Base-by-base conservation (phyloP, 2,888 invertebrate genomes). In the Tinea semifulvella region DNA sequence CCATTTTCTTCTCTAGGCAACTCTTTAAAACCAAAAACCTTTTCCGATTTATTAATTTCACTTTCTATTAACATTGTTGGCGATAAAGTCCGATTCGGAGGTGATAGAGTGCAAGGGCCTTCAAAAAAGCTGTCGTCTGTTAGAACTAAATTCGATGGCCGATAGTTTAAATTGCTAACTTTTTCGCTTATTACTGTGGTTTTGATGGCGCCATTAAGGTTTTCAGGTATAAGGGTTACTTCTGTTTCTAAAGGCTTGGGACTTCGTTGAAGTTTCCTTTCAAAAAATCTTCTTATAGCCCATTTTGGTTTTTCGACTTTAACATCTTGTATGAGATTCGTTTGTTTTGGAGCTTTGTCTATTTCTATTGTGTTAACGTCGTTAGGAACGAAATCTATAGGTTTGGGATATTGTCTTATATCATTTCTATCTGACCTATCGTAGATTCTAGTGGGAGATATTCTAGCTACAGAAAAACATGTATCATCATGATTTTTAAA, bases 321-420 rank as follows among this genome's bases (percentile, higher is more conserved):
- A 0, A 71, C 51, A 40, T 75, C 64, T 52, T 82, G 63, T 11
- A 75, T 59, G 38, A 75, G 43, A 56, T 85, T 66, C 1, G 82
- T 71, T 54, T 80, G 61, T 63, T 84, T 69, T 40, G 68, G 73
- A 47, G 65, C 63, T 50, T 71, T 19, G 31, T 69, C 67, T 0
- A 58, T 53, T 8, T 70, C 65, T 28, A 67, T 54, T 13, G 64
- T 55, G 46, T 83, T 86, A 17, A 91, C 90, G 43, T 89, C 88
- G 57, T 91, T 91, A 53, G 87, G 90, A 0, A 91, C 83, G 55
- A 89, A 91, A 0, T 91, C 89, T 4, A 80, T 38, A 0, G 77
- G 77, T 47, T 76, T 56, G 42, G 70, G 79, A 46, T 74, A 72
- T 10, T 77, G 52, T 1, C 74, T 66, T 50, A 77, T 77, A 45